Conservation (phyloP, 2,888 invertebrate genomes). For the Amiota mariae region DNA sequence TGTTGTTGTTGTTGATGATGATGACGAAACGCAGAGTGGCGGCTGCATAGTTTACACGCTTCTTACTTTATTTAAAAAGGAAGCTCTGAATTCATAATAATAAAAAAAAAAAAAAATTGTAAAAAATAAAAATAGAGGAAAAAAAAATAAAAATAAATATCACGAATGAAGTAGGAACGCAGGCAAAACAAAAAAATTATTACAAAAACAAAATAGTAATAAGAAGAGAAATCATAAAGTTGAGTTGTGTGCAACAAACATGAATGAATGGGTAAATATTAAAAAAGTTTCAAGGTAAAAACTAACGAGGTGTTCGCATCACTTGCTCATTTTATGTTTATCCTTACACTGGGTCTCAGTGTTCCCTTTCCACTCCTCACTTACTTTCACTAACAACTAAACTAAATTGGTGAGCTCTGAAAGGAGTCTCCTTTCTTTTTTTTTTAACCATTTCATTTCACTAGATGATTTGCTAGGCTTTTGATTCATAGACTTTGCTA, state of each 20-base stretch:
- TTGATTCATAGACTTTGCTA: too few species aligned
- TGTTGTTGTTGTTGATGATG: too few species aligned
- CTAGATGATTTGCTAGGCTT: neutral
- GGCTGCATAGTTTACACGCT: conserved; percentile 26
- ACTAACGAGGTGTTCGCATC: conserved; percentile 62
- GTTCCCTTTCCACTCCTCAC: neutral
- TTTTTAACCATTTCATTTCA: neutral
- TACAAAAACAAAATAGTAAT: conserved; percentile 29
- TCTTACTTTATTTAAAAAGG: conserved; percentile 32
- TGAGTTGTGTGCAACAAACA: conserved; percentile 48
- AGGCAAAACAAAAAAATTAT: conserved; percentile 21
- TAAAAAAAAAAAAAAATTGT: conserved; percentile 39
- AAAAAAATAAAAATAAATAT: conserved; percentile 25
- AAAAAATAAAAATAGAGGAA: conserved; percentile 39
- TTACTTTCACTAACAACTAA: neutral
- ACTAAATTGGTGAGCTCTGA: too few species aligned
- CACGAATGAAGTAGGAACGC: conserved; percentile 21
- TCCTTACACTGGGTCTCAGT: neutral
- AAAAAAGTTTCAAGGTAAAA: conserved; percentile 65
- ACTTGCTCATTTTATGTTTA: conserved; percentile 49
- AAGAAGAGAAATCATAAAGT: conserved; percentile 25
- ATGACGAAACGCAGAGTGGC: conserved; percentile 1
- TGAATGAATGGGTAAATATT: conserved; percentile 63
- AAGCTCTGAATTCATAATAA: conserved; percentile 45
- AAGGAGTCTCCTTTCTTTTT: neutral